Conservation (phyloP, 2,888 invertebrate genomes). For the Chaitophorus viminalis region DNA sequence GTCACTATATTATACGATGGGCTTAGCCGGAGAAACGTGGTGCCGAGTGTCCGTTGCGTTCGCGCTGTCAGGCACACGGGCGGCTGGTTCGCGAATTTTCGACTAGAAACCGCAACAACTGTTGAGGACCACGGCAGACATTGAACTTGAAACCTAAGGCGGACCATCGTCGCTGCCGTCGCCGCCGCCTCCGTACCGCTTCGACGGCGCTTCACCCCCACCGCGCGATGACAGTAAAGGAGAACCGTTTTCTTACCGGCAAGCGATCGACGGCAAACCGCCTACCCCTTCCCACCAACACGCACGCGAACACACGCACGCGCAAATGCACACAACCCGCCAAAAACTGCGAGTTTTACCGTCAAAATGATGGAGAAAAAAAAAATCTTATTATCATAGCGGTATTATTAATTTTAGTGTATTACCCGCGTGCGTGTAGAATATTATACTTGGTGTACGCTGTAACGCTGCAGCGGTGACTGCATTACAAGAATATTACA, state of each 20-base stretch:
- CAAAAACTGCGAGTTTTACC: slow-evolving; percentile 15
- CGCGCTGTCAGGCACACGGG: background rate
- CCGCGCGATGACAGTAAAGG: background rate
- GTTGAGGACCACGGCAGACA: slow-evolving; percentile 54
- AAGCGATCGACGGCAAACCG: background rate
- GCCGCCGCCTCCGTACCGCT: slow-evolving; percentile 4
- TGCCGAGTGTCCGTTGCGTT: background rate
- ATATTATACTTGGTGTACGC: background rate
- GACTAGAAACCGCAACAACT: slow-evolving; percentile 44
- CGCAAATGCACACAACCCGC: background rate
- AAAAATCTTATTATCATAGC: slow-evolving; percentile 41
- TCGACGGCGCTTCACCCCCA: background rate
- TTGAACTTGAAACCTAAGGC: slow-evolving; percentile 60
- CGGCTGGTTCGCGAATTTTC: slow-evolving; percentile 25
- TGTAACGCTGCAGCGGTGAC: background rate
- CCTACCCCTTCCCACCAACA: background rate
- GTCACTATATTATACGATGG: background rate
- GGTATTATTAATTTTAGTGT: slow-evolving; percentile 13
- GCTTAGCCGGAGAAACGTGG: background rate
- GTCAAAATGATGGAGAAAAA: background rate
- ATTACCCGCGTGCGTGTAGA: background rate
- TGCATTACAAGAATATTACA: background rate
- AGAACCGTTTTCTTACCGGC: slow-evolving; percentile 36
- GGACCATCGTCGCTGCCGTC: slow-evolving; percentile 17
- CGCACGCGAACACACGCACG: background rate